phyloP scores from a whole-genome alignment of 2,113 vertebrate species.

The Tragulus kanchil region DNA sequence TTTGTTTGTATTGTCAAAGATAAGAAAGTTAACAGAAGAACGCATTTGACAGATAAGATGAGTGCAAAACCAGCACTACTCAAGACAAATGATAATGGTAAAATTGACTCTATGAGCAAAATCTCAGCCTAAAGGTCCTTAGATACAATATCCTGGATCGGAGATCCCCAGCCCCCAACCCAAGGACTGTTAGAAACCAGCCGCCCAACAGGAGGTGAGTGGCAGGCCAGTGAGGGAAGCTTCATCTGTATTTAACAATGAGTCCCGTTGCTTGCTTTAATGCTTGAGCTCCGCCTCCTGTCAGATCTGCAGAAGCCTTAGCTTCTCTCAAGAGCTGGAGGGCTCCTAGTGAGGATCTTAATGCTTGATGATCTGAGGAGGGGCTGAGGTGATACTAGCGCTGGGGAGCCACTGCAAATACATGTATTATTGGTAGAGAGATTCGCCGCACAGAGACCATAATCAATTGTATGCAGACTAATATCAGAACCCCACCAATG shows the following conservation, averaged over 20 bases:
- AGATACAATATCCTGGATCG: not conserved
- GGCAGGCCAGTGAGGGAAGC: not conserved
- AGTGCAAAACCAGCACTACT: not conserved
- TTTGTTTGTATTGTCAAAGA: not conserved
- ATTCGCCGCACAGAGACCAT: not conserved
- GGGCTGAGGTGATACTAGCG: not conserved
- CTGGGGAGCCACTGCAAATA: not conserved
- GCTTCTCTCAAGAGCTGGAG: not conserved
- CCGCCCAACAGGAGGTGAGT: not conserved
- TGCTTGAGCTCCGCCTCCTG: not conserved
- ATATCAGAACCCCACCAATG: not conserved
- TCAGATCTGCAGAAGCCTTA: not conserved
- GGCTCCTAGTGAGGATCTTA: not conserved
- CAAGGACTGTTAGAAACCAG: not conserved
- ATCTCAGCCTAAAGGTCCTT: not conserved
- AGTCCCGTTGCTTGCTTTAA: not conserved
- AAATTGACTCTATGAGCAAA: constrained; percentile 6
- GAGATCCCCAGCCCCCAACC: not conserved
- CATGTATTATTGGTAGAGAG: not conserved
- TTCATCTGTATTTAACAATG: not conserved
- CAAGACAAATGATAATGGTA: not conserved
- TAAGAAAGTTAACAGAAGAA: constrained; percentile 12
- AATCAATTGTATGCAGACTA: not conserved
- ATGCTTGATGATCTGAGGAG: not conserved
- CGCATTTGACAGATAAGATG: not conserved